Base-by-base conservation (phyloP, 2,888 invertebrate species). In the Troilus luridus region DNA sequence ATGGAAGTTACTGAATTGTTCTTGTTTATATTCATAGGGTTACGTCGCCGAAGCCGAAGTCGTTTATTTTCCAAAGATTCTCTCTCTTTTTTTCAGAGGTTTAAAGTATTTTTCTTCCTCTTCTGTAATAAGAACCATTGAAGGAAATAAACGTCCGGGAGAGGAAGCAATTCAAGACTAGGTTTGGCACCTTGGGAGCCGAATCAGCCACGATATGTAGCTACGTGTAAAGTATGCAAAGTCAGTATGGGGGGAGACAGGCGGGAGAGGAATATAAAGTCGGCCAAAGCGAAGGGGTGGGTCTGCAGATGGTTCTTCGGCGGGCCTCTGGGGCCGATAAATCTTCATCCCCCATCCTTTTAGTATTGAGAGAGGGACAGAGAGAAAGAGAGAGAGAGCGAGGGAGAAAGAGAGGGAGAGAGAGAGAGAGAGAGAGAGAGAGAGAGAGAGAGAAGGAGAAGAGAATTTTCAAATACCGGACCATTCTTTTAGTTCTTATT, bases 221-320 rank as follows among this genome's bases (percentile, higher is more conserved):
- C 41, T 41, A 77, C 72, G 72, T 77, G 72, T 77, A 77, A 77
- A 77, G 72, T 41, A 77, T 77, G 72, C 72, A 77, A 77, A 77
- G 72, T 19, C 41, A 77, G 27, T 0, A 17, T 5, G n/a, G 21
- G 19, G n/a, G 72, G 41, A 19, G 72, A 19, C 41, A 41, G 41
- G 27, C 72, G 1, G 3, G 41, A 17, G 27, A 2, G 72, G 72
- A 77, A 77, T 77, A 77, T 77, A 41, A 77, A 77, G 72, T 41
- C 41, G 1, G 67, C 1, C 0, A 24, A 12, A 6, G 24, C 24
- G 67, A 67, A 12, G n/a, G 72, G 14, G 1, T 24, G 72, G 27
- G 72, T 27, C 14, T 14, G 14, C 24, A 72, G 72, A 41, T 77
- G 19, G 72, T 77, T 77, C 72, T 41, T 77, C 41, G 41, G 0